These are phyloP conservation scores for Drosophila nigrodunni DNA, from an alignment of 1,140 invertebrate genomes.

Conservation along the genomic window DNA sequence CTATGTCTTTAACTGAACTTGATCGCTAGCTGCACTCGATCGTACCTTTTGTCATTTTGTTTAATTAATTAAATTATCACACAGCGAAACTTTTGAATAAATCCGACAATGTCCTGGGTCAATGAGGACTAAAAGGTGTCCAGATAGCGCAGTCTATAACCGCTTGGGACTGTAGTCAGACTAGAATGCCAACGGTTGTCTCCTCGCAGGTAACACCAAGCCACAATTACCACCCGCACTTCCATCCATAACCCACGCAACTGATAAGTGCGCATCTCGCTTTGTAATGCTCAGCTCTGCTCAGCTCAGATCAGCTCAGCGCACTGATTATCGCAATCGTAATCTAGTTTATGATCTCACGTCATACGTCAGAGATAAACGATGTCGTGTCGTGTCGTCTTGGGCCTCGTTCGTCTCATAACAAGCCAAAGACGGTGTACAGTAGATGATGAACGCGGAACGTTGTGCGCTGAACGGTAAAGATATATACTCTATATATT, in stretches of 20 bases:
- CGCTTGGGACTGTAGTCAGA: conserved; percentile 41
- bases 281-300: conserved; percentile 54
- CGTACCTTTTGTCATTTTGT: conserved; percentile 64
- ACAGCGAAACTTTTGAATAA: neutral
- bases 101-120: neutral
- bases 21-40: neutral
- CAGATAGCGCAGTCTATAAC: neutral
- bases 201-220: conserved; percentile 27
- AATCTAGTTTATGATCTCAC: conserved; percentile 39
- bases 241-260: conserved; percentile 51
- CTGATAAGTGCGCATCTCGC: conserved; percentile 62
- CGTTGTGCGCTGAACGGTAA: neutral
- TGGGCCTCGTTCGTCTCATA: conserved; percentile 20
- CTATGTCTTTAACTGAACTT: conserved; percentile 44
- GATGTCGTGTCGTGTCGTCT: conserved; percentile 23
- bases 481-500: conserved; percentile 19
- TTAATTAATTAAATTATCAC: neutral
- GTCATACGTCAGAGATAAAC: conserved; percentile 14
- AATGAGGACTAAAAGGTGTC: neutral
- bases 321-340: conserved; percentile 23
- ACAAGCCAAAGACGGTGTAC: neutral
- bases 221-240: conserved; percentile 29
- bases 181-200: conserved; percentile 58
- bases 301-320: conserved; percentile 21
- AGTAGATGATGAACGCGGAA: too few relatives aligned